Evolutionary conservation across 2,113 vertebrate species (phyloP), one percentile per base, ranked within the genome.

Genomic region (Eudorcas thomsonii): DNA sequence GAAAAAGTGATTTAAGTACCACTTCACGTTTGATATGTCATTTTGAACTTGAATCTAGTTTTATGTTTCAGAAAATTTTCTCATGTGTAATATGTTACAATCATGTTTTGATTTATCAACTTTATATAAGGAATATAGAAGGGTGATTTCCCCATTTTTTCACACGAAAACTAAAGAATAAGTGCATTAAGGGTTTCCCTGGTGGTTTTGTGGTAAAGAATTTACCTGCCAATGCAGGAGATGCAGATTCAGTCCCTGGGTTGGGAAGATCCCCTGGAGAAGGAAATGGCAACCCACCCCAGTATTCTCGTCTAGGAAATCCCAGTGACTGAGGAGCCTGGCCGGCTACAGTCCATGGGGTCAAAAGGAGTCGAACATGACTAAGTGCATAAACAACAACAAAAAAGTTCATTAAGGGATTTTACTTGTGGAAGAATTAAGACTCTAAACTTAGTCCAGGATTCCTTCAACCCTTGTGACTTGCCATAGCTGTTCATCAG

Each of bases 51-150:
- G 30, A 90, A 74, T 87, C 8, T 86, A 93, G 7, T 74, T 95
- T 94, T 85, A 82, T 55, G 39, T 90, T 93, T 59, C n/a, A 67
- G 80, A 97, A 92, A 87, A 9, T 77, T 81, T 94, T 81, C 30
- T 82, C 33, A 33, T 60, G 23, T 81, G 39, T 67, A 50, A 14
- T 17, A 94, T 80, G 94, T 86, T 90, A 89, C 21, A 84, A 94
- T 55, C 21, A 87, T 90, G 87, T 59, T 48, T 17, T 94, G 26
- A 60, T 16, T 83, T 36, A 7, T 92, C 30, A 85, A 52, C 36
- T 62, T 85, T 88, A 28, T 64, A 23, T 92, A 83, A 84, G 16
- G n/a, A 39, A 39, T 59, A 28, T 4, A 91, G 26, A 74, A 14
- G 71, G 14, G 25, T 8, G 28, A 60, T 62, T 11, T 78, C 17